Evolutionary conservation across 2,797 vertebrate genomes (phyloP).

Genomic region (Amazona finschi): DNA sequence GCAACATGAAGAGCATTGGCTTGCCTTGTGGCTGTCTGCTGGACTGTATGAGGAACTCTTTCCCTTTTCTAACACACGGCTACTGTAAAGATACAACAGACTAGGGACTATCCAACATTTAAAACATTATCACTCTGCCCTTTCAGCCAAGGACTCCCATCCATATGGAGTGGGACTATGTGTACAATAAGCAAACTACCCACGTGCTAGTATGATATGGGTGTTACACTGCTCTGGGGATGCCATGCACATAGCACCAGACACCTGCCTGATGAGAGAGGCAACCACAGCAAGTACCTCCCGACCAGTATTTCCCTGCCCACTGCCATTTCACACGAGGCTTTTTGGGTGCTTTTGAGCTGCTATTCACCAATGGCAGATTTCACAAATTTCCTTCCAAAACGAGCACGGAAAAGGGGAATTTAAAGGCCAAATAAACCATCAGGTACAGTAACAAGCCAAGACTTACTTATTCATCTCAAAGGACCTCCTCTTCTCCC

Average conservation of each 20-base stretch:
- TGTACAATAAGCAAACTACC: not conserved
- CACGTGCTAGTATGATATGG: fast-evolving
- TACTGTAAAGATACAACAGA: not conserved
- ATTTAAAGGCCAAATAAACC: not conserved
- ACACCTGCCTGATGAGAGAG: not conserved
- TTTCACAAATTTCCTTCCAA: not conserved
- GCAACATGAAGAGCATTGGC: not conserved
- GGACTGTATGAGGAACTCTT: not conserved
- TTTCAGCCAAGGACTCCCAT: not conserved
- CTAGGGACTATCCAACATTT: not conserved
- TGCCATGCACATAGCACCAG: not conserved
- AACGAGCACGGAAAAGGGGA: not conserved
- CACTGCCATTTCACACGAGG: not conserved
- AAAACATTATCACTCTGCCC: not conserved
- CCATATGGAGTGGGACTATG: not conserved
- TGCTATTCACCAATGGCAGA: not conserved
- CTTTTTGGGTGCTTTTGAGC: not conserved
- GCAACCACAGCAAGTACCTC: not conserved
- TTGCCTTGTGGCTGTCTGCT: not conserved
- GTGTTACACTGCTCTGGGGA: not conserved
- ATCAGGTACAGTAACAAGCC: not conserved
- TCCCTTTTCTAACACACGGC: not conserved
- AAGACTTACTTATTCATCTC: not conserved
- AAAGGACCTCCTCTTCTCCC: not conserved
- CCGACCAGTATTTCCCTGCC: not conserved